Conservation (phyloP, 1,140 invertebrate genomes). For the Lasaia peninsularis region DNA sequence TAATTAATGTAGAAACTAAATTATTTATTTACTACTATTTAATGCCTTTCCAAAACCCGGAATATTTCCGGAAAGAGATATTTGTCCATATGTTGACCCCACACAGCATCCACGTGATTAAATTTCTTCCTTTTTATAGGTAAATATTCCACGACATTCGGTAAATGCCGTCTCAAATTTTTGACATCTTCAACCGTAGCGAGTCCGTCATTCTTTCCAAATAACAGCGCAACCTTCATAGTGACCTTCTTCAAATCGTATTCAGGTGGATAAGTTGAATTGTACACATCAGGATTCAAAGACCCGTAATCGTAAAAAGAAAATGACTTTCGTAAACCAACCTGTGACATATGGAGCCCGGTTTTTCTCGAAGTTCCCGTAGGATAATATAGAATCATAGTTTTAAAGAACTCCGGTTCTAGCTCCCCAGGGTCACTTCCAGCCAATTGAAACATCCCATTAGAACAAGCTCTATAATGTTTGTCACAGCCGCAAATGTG, state of each 20-base stretch:
- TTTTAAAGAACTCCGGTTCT: conserved; percentile 33
- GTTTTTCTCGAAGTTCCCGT: conserved; percentile 80
- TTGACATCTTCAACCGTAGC: conserved; percentile 76
- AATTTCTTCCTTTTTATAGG: conserved; percentile 33
- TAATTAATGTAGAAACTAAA: too few relatives aligned
- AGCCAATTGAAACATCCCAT: conserved; percentile 29
- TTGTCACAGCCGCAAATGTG: conserved; percentile 23
- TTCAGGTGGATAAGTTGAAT: conserved; percentile 65
- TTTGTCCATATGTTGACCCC: conserved; percentile 68
- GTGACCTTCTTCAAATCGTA: conserved; percentile 78
- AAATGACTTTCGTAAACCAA: conserved; percentile 66
- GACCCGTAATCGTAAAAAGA: conserved; percentile 72
- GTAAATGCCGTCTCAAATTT: conserved; percentile 40
- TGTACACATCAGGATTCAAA: conserved; percentile 74
- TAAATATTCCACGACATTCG: conserved; percentile 53
- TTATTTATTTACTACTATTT: too few relatives aligned
- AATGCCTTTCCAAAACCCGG: conserved; percentile 21
- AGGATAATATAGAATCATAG: conserved; percentile 32
- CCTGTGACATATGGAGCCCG: conserved; percentile 81
- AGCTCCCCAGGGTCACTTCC: conserved; percentile 41
- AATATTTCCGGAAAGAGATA: conserved; percentile 53
- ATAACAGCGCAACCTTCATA: conserved; percentile 73
- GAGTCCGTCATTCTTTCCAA: conserved; percentile 79
- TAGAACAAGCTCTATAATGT: conserved; percentile 30
- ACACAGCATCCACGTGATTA: conserved; percentile 75